Conservation (phyloP, 2,797 vertebrate species). For the Protonibea diacanthus region DNA sequence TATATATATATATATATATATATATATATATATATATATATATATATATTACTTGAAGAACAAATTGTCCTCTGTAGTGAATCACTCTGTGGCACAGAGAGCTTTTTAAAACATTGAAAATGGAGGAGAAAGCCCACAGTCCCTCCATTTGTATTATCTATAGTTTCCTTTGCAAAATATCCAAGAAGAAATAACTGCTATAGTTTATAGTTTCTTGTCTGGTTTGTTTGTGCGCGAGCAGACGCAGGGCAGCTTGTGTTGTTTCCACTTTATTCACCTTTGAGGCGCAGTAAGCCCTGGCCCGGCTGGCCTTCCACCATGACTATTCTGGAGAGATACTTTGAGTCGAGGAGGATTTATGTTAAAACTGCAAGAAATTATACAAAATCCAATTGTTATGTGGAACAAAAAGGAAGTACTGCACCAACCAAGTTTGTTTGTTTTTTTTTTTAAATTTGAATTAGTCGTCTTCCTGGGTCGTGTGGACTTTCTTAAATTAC, state of each 20-base stretch:
- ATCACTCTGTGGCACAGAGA: too few species aligned
- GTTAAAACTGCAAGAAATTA: neutral
- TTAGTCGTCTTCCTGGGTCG: slow-evolving; percentile 34
- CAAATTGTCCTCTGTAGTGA: too few species aligned
- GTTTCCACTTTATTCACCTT: neutral
- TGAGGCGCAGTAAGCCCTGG: neutral
- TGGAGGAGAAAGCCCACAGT: too few species aligned
- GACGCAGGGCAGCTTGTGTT: neutral
- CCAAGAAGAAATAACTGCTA: neutral
- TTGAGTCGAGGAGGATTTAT: neutral
- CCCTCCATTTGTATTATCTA: too few species aligned
- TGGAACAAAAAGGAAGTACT: neutral
- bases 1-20: neutral
- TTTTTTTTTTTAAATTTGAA: slow-evolving; percentile 40
- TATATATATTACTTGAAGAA: too few species aligned
- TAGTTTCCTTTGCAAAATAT: neutral
- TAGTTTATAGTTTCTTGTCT: neutral
- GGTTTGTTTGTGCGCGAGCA: neutral
- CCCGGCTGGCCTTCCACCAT: neutral
- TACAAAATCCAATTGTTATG: slow-evolving; percentile 1
- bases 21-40: neutral
- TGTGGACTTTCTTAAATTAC: slow-evolving; percentile 49
- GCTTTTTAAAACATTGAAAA: too few species aligned
- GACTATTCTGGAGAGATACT: neutral
- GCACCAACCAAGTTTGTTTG: slow-evolving; percentile 7